Conservation (phyloP, 2,797 vertebrate genomes). For the Prunella strophiata region DNA sequence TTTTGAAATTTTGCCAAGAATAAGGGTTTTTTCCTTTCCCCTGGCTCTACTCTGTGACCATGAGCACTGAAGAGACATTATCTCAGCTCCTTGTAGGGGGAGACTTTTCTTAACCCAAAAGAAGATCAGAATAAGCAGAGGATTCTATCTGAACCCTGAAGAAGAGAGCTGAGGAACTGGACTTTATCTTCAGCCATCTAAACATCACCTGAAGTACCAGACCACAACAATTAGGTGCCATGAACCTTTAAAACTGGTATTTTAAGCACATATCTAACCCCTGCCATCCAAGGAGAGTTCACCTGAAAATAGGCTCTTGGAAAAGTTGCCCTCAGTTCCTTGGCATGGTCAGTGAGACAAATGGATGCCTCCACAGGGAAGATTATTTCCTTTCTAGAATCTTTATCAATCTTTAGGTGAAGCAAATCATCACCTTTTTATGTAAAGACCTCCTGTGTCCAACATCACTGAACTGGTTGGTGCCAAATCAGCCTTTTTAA, state of each 20-base stretch:
- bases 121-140: not conserved
- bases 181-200: not conserved
- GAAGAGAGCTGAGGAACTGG: not conserved
- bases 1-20: constrained; percentile 6
- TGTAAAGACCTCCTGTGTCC: not conserved
- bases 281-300: not conserved
- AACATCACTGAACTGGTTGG: not conserved
- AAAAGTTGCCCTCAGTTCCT: not conserved
- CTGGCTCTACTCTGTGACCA: rapidly evolving
- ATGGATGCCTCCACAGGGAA: not conserved
- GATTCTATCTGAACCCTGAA: not conserved
- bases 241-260: not conserved
- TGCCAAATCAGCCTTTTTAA: not conserved
- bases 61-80: not conserved
- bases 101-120: not conserved
- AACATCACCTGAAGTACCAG: not conserved
- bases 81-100: rapidly evolving
- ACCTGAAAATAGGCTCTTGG: not conserved
- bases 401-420: not conserved
- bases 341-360: not conserved
- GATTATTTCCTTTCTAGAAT: not conserved
- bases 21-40: not conserved
- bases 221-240: not conserved
- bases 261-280: not conserved
- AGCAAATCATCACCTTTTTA: not conserved